These are phyloP conservation scores for Phyllopteryx taeniolatus DNA, from an alignment of 2,113 vertebrate species.

Conservation along the genomic window DNA sequence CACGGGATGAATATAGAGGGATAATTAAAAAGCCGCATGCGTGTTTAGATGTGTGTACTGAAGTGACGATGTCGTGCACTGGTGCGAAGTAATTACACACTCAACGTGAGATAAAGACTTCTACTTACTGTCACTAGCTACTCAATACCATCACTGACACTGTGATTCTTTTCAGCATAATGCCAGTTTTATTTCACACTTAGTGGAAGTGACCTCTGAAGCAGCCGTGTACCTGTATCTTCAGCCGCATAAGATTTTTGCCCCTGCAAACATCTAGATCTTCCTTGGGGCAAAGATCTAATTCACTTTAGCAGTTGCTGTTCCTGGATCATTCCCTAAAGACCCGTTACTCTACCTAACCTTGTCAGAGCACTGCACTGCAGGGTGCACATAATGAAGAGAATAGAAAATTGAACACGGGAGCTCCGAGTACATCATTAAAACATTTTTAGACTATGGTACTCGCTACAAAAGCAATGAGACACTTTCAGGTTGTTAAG, in stretches of 20 bases:
- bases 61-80: slow-evolving; percentile 4
- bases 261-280: slow-evolving; percentile 12
- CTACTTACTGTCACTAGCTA: slow-evolving; percentile 20
- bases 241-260: slow-evolving; percentile 19
- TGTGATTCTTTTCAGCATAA: slow-evolving; percentile 10
- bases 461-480: slow-evolving; percentile 28
- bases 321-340: slow-evolving; percentile 38
- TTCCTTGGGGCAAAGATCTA: slow-evolving; percentile 24
- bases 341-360: slow-evolving; percentile 49
- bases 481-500: slow-evolving; percentile 42
- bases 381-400: slow-evolving; percentile 54
- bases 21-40: slow-evolving; percentile 37
- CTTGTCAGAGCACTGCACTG: slow-evolving; percentile 34
- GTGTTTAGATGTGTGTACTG: slow-evolving; percentile 9
- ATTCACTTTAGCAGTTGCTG: slow-evolving; percentile 49
- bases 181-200: slow-evolving; percentile 9
- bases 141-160: slow-evolving; percentile 19
- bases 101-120: slow-evolving; percentile 37
- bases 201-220: slow-evolving; percentile 30
- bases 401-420: slow-evolving; percentile 55
- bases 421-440: slow-evolving; percentile 57
- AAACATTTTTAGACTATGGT: slow-evolving; percentile 49
- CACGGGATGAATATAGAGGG: slow-evolving; percentile 37
- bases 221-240: slow-evolving; percentile 3
- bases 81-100: slow-evolving; percentile 44